Base-by-base conservation (phyloP, 1,140 invertebrate species). In the Apis dorsata region DNA sequence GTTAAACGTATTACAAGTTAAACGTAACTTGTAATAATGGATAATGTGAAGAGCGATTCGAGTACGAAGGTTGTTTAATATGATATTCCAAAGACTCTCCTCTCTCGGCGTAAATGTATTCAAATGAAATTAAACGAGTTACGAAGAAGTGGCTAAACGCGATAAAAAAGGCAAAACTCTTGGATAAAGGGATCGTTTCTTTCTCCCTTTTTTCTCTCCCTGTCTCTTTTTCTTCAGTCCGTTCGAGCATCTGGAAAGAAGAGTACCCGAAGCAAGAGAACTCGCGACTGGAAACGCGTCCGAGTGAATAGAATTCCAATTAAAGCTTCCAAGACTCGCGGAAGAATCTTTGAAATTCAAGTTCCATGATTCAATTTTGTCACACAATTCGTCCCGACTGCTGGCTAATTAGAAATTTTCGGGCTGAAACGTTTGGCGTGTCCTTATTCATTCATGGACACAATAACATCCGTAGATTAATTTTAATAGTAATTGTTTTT, bases 271-370 rank as follows among this genome's bases (percentile, higher is more conserved):
- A 80, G 84, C 84, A 71, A 85, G 63, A 53, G 71, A 83, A 77
- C 75, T 77, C 75, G 60, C 60, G 72, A 82, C 62, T 71, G 85
- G 81, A 72, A 86, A 44, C 34, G 85, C 75, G 76, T 68, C 68
- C 71, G 66, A 80, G 66, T 83, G 85, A 86, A 87, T 86, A 77
- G 75, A 87, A 86, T 85, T 87, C 75, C 86, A 87, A 86, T 87
- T 86, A 86, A 70, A 87, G 57, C 65, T 81, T 44, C 21, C 79
- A 59, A 53, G 81, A 76, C 15, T 53, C 60, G 55, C n/a, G 65
- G 21, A 82, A 53, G 79, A 80, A 76, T 82, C 84, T 85, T 85
- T 82, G 84, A 86, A 83, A 63, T 82, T 57, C 28, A 83, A 87
- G 85, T 86, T 79, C 62, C 65, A 59, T n/a, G 9, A 65, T 65